Evolutionary conservation across 2,113 vertebrate genomes (phyloP).

Genomic region (Dryoscopus gambensis): DNA sequence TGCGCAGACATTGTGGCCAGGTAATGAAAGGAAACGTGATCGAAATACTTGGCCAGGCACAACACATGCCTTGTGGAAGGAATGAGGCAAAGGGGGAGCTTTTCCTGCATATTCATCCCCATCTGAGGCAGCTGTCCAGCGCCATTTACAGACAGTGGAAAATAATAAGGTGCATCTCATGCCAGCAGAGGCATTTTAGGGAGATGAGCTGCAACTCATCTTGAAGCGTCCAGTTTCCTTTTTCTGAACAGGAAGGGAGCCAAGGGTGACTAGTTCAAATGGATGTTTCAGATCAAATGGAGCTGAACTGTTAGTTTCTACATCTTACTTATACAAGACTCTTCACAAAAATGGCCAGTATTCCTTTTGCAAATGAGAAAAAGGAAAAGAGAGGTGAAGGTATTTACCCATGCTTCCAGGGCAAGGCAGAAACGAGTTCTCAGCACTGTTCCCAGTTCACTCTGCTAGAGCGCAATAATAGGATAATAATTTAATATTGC

Average conservation of each 20-base stretch:
- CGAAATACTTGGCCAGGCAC: neutral
- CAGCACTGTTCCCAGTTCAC: neutral
- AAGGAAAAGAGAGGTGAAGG: neutral
- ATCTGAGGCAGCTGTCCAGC: neutral
- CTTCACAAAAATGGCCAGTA: neutral
- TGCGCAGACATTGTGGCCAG: neutral
- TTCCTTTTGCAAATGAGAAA: neutral
- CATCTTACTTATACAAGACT: neutral
- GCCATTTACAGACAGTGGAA: neutral
- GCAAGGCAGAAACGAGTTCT: neutral
- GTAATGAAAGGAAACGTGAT: neutral
- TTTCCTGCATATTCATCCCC: neutral
- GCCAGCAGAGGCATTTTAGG: neutral
- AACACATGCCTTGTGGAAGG: neutral
- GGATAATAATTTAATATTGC: constrained; percentile 46
- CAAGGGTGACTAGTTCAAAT: neutral
- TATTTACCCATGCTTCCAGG: neutral
- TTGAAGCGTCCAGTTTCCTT: neutral
- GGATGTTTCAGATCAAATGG: neutral
- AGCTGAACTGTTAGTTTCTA: neutral
- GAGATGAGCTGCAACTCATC: neutral
- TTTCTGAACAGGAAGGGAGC: neutral
- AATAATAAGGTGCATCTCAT: neutral
- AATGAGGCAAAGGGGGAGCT: neutral
- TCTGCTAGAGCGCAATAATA: neutral